Percentiles rank a stretch among this genome's conserved stretches.
Evolutionary conservation across 2,888 invertebrate species (phyloP).

Genomic region (Aleiodes alternator): DNA sequence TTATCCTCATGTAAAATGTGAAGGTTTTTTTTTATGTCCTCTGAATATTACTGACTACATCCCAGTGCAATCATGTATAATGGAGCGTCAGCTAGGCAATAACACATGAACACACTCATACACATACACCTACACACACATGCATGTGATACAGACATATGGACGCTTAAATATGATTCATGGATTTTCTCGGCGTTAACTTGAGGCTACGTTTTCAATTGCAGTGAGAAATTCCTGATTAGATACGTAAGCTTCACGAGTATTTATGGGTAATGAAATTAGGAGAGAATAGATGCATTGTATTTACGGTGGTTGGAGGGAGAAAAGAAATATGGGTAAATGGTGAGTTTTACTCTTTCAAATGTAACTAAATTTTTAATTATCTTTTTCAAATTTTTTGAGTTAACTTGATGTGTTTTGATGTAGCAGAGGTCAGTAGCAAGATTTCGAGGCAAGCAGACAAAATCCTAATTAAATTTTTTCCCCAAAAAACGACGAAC

Average conservation of each 20-base stretch:
- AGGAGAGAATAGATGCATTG: neutral
- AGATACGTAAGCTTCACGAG: slow-evolving; percentile 60
- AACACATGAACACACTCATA: slow-evolving; percentile 22
- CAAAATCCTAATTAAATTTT: too few species aligned
- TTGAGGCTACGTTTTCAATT: slow-evolving; percentile 1
- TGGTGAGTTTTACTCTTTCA: too few species aligned
- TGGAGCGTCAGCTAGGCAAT: neutral
- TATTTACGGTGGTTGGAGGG: slow-evolving; percentile 59
- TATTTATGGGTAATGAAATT: slow-evolving; percentile 9
- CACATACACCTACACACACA: too few species aligned
- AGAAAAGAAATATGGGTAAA: slow-evolving; percentile 52
- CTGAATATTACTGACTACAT: slow-evolving; percentile 1
- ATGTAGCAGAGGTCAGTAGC: too few species aligned
- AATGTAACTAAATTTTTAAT: too few species aligned
- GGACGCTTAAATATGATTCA: slow-evolving; percentile 20
- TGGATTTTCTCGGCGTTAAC: slow-evolving; percentile 34
- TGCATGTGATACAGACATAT: too few species aligned
- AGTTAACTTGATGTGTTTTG: too few species aligned
- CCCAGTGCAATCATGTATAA: slow-evolving; percentile 14
- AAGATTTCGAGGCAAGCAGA: too few species aligned
- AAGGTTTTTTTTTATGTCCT: neutral
- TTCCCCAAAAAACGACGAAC: too few species aligned
- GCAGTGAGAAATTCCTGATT: slow-evolving; percentile 53
- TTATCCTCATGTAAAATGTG: too few species aligned
- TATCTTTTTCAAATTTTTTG: too few species aligned